These are phyloP conservation scores for Arrhamphus sclerolepis DNA, from an alignment of 2,797 vertebrate species.

Conservation along the genomic window DNA sequence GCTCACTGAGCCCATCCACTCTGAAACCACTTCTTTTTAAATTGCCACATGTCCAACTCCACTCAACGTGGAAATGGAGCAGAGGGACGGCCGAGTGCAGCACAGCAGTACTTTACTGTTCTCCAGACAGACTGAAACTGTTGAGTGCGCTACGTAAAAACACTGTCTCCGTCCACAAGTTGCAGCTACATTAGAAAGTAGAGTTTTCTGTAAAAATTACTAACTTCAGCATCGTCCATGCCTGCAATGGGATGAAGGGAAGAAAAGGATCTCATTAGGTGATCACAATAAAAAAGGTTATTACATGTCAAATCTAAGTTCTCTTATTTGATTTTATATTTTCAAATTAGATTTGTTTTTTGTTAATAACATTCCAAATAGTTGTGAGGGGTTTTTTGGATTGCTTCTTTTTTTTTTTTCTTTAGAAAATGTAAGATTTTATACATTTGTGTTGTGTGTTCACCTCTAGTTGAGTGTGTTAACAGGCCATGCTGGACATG, in stretches of 20 bases:
- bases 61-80: slow-evolving; percentile 11
- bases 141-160: slow-evolving; percentile 23
- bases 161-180: slow-evolving; percentile 37
- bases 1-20: slow-evolving; percentile 47
- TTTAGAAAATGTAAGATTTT: slow-evolving; percentile 81
- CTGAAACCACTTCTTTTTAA: slow-evolving; percentile 61
- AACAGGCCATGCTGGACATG: slow-evolving; percentile 89
- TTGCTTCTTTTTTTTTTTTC: slow-evolving; percentile 60
- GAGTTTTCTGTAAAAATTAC: slow-evolving; percentile 22
- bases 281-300: slow-evolving; percentile 27
- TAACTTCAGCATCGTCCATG: slow-evolving; percentile 13
- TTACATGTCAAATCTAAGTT: slow-evolving; percentile 47
- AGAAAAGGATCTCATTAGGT: neutral
- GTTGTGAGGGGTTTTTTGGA: slow-evolving; percentile 42
- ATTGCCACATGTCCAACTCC: slow-evolving; percentile 33
- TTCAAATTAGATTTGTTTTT: slow-evolving; percentile 31
- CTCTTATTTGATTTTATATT: slow-evolving; percentile 60
- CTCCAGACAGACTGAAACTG: slow-evolving; percentile 26
- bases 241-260: slow-evolving; percentile 20
- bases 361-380: slow-evolving; percentile 83
- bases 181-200: slow-evolving; percentile 49
- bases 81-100: slow-evolving; percentile 10
- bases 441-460: slow-evolving; percentile 84
- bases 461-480: slow-evolving; percentile 85
- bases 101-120: slow-evolving; percentile 6